These are phyloP conservation scores for Tipula confusa DNA, from an alignment of 2,888 invertebrate genomes.

Conservation along the genomic window DNA sequence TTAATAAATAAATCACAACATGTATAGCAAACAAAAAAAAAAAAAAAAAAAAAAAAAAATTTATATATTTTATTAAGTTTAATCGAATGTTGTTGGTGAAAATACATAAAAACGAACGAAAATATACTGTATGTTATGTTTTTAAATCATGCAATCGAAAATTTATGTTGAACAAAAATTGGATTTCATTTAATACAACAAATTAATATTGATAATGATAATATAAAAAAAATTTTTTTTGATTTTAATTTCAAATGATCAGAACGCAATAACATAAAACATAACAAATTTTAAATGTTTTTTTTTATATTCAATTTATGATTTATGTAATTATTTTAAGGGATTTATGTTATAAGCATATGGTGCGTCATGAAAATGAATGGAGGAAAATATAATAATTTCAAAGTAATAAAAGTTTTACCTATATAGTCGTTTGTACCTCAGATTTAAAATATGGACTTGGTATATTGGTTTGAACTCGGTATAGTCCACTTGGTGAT, in stretches of 20 bases:
- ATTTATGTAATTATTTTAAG: slow-evolving; percentile 1
- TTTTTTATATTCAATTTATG: background rate
- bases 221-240: background rate
- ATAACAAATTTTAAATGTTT: background rate
- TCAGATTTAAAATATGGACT: no score
- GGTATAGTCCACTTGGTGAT: no score
- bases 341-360: slow-evolving; percentile 12
- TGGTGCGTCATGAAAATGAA: background rate
- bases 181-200: background rate
- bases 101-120: no score
- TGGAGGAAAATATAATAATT: background rate
- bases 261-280: background rate
- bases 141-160: slow-evolving; percentile 3
- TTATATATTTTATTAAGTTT: slow-evolving; percentile 15
- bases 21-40: background rate
- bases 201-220: slow-evolving; percentile 12
- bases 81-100: slow-evolving; percentile 12
- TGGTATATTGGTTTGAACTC: no score
- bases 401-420: background rate
- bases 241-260: background rate
- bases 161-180: background rate
- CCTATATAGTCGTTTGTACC: background rate
- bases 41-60: background rate
- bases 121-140: background rate
- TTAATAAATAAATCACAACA: slow-evolving; percentile 16